These are phyloP conservation scores for Drosophila yakuba DNA, from an alignment of 1,140 invertebrate species.

Conservation along the genomic window DNA sequence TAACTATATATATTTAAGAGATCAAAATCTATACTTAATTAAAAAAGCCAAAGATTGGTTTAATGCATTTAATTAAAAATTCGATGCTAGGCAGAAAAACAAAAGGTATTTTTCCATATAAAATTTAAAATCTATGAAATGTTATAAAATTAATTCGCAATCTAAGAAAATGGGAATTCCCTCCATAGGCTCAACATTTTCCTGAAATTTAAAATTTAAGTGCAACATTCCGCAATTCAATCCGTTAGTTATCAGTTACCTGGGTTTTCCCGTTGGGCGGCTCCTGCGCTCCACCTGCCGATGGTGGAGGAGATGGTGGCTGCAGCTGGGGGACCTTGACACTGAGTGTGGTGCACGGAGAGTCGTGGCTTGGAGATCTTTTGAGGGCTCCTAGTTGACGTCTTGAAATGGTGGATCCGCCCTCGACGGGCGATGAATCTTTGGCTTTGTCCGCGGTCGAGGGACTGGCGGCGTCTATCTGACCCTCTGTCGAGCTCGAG, in stretches of 20 bases:
- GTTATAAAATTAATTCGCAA: too few relatives aligned
- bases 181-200: too few relatives aligned
- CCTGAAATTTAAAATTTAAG: too few relatives aligned
- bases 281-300: constrained; percentile 17
- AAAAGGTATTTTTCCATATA: too few relatives aligned
- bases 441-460: constrained; percentile 65
- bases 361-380: constrained; percentile 66
- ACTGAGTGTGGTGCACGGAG: constrained; percentile 68
- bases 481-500: constrained; percentile 79
- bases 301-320: constrained; percentile 20
- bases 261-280: constrained; percentile 59
- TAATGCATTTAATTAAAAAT: too few relatives aligned
- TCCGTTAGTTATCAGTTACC: constrained; percentile 3
- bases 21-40: background rate
- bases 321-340: constrained; percentile 70
- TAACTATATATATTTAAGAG: background rate
- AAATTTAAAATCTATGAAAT: too few relatives aligned
- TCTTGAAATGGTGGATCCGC: constrained; percentile 34
- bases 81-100: too few relatives aligned
- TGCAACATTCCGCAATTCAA: too few relatives aligned
- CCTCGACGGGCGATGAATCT: constrained; percentile 37
- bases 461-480: constrained; percentile 60
- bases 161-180: too few relatives aligned
- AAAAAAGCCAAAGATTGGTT: background rate
- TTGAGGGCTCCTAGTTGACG: constrained; percentile 65